Percentiles rank a stretch among this genome's conserved stretches.
These are phyloP conservation scores for Heterodera schachtii DNA, from an alignment of 1,140 invertebrate genomes.

Conservation along the genomic window DNA sequence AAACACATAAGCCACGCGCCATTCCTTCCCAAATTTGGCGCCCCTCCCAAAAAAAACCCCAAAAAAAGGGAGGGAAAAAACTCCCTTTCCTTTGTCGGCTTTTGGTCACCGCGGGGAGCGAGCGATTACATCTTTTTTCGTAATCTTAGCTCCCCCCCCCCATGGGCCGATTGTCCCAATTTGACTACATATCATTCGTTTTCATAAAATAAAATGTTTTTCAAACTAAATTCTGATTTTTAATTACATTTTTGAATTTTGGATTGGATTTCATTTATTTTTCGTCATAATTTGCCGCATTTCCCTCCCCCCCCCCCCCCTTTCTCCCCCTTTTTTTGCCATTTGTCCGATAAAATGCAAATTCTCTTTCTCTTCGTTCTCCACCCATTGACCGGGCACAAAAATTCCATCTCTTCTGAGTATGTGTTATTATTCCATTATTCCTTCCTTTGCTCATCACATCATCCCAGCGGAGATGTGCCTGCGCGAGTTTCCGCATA, in stretches of 20 bases:
- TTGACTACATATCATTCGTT: not conserved
- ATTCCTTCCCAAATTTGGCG: not conserved
- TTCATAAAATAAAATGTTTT: not conserved
- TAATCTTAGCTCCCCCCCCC: not conserved
- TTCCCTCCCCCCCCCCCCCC: not conserved
- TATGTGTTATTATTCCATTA: no score
- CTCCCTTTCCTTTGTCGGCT: not conserved
- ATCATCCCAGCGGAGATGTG: not conserved
- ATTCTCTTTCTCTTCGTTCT: not conserved
- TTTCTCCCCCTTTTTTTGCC: not conserved
- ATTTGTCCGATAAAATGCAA: not conserved
- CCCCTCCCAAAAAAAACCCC: no score
- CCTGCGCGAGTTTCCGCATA: not conserved
- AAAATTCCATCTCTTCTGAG: constrained; percentile 5
- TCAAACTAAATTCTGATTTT: no score
- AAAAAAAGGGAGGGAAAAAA: no score
- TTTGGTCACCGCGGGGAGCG: not conserved
- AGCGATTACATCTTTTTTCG: constrained; percentile 1
- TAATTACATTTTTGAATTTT: not conserved
- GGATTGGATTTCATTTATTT: not conserved
- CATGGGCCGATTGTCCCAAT: not conserved
- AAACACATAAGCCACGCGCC: not conserved
- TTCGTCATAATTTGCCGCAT: not conserved
- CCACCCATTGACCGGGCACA: constrained; percentile 6
- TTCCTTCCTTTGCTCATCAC: not conserved